These are phyloP conservation scores for Phoenicopterus ruber DNA, from an alignment of 2,113 vertebrate species.

Conservation along the genomic window DNA sequence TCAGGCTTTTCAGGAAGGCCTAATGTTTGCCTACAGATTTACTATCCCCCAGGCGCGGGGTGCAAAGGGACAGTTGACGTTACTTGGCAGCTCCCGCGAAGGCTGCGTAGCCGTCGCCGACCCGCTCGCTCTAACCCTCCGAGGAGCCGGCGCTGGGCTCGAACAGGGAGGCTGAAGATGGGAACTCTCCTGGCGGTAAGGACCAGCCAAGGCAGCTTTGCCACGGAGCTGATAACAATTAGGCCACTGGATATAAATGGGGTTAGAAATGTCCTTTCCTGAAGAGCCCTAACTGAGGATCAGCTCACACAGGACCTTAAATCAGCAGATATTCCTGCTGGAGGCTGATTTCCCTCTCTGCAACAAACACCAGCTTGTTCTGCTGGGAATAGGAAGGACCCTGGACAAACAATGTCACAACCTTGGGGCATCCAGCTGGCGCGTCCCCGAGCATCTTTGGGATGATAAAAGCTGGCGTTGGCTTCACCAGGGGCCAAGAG, in stretches of 20 bases:
- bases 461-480: not conserved
- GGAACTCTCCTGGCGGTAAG: not conserved
- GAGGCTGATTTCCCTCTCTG: not conserved
- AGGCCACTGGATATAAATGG: not conserved
- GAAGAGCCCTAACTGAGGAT: not conserved
- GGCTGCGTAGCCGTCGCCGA: rapidly evolving
- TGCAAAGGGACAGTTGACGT: not conserved
- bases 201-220: not conserved
- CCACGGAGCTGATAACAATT: not conserved
- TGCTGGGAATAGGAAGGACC: not conserved
- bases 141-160: no score
- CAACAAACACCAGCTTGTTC: not conserved
- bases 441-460: rapidly evolving
- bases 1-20: conserved; percentile 53
- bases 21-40: conserved; percentile 60
- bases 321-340: not conserved
- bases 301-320: not conserved
- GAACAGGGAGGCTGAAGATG: no score
- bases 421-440: not conserved
- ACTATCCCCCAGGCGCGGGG: conserved; percentile 8
- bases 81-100: not conserved
- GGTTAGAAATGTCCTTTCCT: not conserved
- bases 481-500: not conserved
- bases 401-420: not conserved
- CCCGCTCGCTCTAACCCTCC: not conserved